Evolutionary conservation across 2,888 invertebrate genomes (phyloP), one percentile per base, ranked within the genome.

Genomic region (Torymus tubicola): DNA sequence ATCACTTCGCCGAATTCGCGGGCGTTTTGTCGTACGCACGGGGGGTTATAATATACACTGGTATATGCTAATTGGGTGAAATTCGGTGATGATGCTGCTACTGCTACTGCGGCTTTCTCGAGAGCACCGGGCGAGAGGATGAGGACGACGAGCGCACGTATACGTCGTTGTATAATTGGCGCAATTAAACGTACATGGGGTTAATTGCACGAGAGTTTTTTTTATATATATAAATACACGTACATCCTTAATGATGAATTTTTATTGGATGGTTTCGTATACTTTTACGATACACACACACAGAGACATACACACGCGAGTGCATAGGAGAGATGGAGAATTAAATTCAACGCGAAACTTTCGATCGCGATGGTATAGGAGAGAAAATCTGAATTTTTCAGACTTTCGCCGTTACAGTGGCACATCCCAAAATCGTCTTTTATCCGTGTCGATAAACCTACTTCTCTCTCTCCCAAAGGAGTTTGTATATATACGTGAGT

Each of bases 381-480:
- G 50, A 21, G 73, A 69, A 79, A 63, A 79, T 69, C 63, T 55
- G 63, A 61, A 79, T 79, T 73, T 79, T 73, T 68, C 65, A 24
- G 31, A 69, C 78, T 79, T 79, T 79, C 70, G 64, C 77, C 77
- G 61, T 70, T 70, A 53, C 12, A 68, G 70, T 21, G 21, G 57
- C 50, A 24, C 72, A 63, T 69, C 57, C 78, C 16, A 55, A 69
- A 73, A 31, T 2, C 57, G 14, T 65, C 78, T n/a, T n/a, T 21
- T 67, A 14, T 70, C 72, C 52, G n/a, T n/a, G 67, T 53, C 78
- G 18, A 68, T 67, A 79, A 79, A 79, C 78, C 78, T 73, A 79
- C 73, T 79, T 79, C 63, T 65, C 18, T 31, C 16, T 53, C 5
- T 3, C 31, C 3, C n/a, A n/a, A 24, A 2, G 31, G 31, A 31